Evolutionary conservation across 2,113 vertebrate genomes (phyloP).

Genomic region (Rattus norvegicus): DNA sequence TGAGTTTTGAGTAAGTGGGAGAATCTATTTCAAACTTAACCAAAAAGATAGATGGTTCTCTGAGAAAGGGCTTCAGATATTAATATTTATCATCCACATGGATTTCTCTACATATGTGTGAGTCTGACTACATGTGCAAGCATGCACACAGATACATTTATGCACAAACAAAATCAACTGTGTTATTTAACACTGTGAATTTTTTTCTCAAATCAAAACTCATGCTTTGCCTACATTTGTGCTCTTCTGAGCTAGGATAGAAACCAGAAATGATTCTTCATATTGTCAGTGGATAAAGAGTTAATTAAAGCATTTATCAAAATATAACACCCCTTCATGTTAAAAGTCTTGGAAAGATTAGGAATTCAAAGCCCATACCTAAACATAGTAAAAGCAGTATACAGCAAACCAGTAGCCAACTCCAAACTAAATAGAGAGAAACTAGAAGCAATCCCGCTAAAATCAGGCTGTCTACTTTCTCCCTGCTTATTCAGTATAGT

Average conservation of each 20-base stretch:
- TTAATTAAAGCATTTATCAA: neutral
- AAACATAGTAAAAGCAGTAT: too few species aligned
- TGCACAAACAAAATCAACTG: neutral
- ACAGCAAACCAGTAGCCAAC: too few species aligned
- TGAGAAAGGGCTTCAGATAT: neutral
- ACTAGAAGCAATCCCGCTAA: too few species aligned
- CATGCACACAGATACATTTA: neutral
- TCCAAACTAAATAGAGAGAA: too few species aligned
- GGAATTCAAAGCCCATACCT: too few species aligned
- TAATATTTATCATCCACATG: neutral
- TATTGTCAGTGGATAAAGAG: neutral
- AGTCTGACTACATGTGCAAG: neutral
- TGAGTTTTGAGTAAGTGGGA: neutral
- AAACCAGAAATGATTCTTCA: neutral
- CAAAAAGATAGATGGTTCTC: neutral
- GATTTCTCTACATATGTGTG: neutral
- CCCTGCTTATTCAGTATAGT: too few species aligned
- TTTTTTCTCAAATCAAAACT: conserved; percentile 1
- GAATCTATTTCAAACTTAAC: neutral
- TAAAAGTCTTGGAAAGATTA: too few species aligned
- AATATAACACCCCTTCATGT: too few species aligned
- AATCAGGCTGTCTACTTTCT: too few species aligned
- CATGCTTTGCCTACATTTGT: neutral
- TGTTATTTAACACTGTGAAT: neutral
- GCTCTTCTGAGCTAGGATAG: neutral